Evolutionary conservation across 2,113 vertebrate genomes (phyloP).

Genomic region (Thunnus maccoyii): DNA sequence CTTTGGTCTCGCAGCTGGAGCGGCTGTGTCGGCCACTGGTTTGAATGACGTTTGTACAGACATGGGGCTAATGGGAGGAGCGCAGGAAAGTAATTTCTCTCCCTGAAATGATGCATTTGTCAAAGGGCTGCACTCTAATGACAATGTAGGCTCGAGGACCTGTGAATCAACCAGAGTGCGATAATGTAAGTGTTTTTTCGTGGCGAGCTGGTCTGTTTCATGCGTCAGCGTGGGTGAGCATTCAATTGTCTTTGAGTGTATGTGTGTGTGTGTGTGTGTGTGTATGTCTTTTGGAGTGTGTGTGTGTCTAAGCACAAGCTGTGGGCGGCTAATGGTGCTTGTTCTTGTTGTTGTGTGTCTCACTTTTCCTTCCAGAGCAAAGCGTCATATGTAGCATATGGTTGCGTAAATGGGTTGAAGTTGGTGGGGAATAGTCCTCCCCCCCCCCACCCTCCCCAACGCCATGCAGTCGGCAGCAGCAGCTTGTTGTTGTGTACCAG

Average conservation of each 20-base stretch:
- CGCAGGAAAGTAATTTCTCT: slow-evolving; percentile 58
- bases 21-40: slow-evolving; percentile 24
- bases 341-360: slow-evolving; percentile 73
- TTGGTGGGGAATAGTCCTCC: slow-evolving; percentile 51
- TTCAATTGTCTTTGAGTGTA: slow-evolving; percentile 74
- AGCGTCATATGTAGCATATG: slow-evolving; percentile 52
- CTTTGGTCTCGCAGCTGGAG: slow-evolving; percentile 30
- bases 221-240: slow-evolving; percentile 82
- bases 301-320: slow-evolving; percentile 68
- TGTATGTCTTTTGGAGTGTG: slow-evolving; percentile 51
- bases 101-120: slow-evolving; percentile 65
- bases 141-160: slow-evolving; percentile 76
- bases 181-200: slow-evolving; percentile 71
- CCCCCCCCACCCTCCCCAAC: not conserved
- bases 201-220: slow-evolving; percentile 72
- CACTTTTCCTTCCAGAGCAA: slow-evolving; percentile 66
- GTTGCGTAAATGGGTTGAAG: slow-evolving; percentile 65
- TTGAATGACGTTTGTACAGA: slow-evolving; percentile 49
- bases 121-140: slow-evolving; percentile 67
- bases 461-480: slow-evolving; percentile 14
- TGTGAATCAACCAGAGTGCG: slow-evolving; percentile 70
- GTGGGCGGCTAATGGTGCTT: slow-evolving; percentile 79
- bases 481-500: slow-evolving; percentile 68
- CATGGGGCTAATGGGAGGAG: slow-evolving; percentile 47
- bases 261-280: slow-evolving; percentile 30